Percentiles rank a stretch among this genome's conserved stretches.
These are phyloP conservation scores for Nylanderia fulva DNA, from an alignment of 1,140 invertebrate genomes.

Conservation along the genomic window DNA sequence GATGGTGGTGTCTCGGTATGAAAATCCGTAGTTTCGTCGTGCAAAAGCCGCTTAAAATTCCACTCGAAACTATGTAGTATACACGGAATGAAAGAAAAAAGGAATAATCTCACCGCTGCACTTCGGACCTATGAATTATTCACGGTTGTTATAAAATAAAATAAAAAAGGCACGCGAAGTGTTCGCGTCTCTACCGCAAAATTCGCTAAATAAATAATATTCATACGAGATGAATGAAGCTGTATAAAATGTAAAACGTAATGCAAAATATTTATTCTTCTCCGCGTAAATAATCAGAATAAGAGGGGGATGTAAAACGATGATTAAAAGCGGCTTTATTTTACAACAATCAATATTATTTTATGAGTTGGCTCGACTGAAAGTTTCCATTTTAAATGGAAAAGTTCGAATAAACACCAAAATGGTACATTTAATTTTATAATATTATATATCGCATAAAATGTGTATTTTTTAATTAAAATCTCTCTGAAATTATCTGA, in stretches of 20 bases:
- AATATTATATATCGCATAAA: background rate
- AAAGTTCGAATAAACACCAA: conserved; percentile 12
- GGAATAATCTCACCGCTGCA: conserved; percentile 33
- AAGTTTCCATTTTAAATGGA: conserved; percentile 17
- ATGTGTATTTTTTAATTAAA: background rate
- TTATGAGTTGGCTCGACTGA: background rate
- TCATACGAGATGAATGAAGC: conserved; percentile 57
- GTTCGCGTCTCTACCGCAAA: conserved; percentile 49
- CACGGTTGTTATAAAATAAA: conserved; percentile 47
- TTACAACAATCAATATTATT: conserved; percentile 45
- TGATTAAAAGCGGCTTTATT: background rate
- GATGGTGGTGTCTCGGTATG: conserved; percentile 44
- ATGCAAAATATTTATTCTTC: conserved; percentile 14
- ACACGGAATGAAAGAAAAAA: background rate
- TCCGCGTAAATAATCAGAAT: background rate
- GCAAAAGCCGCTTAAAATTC: conserved; percentile 58
- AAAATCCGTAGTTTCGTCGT: conserved; percentile 58
- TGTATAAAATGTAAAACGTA: conserved; percentile 45
- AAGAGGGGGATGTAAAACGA: background rate
- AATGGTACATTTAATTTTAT: background rate
- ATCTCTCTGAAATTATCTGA: background rate
- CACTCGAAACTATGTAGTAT: background rate
- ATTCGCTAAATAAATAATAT: conserved; percentile 72
- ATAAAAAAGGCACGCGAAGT: background rate
- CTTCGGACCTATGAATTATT: conserved; percentile 68